A percentile compares a stretch with the other conserved stretches of the same genome.
Evolutionary conservation across 2,113 vertebrate species (phyloP).

Genomic region (Callospermophilus lateralis): DNA sequence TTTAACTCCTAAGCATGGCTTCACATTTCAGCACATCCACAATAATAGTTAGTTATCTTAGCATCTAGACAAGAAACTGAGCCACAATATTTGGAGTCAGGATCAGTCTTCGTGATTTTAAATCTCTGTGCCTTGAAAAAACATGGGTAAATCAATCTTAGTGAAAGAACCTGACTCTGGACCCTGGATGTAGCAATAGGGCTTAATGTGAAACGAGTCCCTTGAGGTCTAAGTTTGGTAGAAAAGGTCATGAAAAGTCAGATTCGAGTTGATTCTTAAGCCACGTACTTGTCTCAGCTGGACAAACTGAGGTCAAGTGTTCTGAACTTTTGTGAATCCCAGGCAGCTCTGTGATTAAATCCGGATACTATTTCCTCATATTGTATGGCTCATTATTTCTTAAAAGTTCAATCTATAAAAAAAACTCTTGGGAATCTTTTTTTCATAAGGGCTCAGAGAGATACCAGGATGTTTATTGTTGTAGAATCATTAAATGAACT

Average conservation of each 20-base stretch:
- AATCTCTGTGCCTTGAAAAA: conserved; percentile 24
- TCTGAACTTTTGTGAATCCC: conserved; percentile 8
- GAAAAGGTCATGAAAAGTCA: conserved; percentile 60
- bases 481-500: not conserved
- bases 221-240: not conserved
- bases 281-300: not conserved
- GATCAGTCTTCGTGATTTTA: not conserved
- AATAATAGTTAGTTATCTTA: not conserved
- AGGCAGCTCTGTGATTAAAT: not conserved
- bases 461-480: not conserved
- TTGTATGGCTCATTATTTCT: not conserved
- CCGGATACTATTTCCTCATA: not conserved
- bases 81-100: not conserved
- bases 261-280: conserved; percentile 27
- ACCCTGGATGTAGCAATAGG: not conserved
- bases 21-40: not conserved
- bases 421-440: not conserved
- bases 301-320: conserved; percentile 31
- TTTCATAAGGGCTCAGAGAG: not conserved
- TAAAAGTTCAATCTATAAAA: not conserved
- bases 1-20: not conserved
- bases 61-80: conserved; percentile 11
- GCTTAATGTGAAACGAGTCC: conserved; percentile 21
- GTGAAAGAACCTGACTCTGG: not conserved
- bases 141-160: conserved; percentile 37